phyloP scores from a whole-genome alignment of 1,140 invertebrate genomes.

The Lepidostoma basale region DNA sequence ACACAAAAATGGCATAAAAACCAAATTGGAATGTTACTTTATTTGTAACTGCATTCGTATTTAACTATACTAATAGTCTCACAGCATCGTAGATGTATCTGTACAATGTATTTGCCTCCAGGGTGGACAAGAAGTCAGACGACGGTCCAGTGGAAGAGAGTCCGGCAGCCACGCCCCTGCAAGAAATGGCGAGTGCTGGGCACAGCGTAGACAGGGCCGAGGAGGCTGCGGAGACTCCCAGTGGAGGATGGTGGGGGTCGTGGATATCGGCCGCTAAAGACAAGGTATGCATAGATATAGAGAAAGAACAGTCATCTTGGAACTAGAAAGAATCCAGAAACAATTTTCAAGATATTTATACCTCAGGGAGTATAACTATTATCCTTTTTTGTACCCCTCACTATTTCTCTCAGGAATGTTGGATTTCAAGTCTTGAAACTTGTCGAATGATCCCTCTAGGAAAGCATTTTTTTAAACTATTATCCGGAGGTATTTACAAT shows the following conservation, averaged over 20 bases:
- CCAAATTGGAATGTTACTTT: neutral
- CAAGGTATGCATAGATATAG: conserved; percentile 50
- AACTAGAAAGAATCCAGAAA: no score
- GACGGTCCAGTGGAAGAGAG: conserved; percentile 6
- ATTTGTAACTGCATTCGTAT: neutral
- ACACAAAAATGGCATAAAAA: neutral
- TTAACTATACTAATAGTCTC: neutral
- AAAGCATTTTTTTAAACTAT: no score
- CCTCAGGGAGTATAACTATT: no score
- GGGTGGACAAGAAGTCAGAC: neutral
- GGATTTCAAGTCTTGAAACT: neutral
- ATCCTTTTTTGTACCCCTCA: no score
- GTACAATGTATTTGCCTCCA: neutral
- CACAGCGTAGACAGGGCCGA: conserved; percentile 71
- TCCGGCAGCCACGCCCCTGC: neutral
- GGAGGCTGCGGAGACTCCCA: conserved; percentile 47
- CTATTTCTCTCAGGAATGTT: no score
- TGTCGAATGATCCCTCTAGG: neutral
- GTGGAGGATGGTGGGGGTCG: conserved; percentile 60
- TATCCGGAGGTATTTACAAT: no score
- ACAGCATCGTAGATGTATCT: neutral
- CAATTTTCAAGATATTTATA: no score
- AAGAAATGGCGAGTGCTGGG: conserved; percentile 49
- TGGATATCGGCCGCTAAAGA: conserved; percentile 60
- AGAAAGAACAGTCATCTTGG: no score